Evolutionary conservation across 1,140 invertebrate species (phyloP).

Genomic region (Cotesia typhae): DNA sequence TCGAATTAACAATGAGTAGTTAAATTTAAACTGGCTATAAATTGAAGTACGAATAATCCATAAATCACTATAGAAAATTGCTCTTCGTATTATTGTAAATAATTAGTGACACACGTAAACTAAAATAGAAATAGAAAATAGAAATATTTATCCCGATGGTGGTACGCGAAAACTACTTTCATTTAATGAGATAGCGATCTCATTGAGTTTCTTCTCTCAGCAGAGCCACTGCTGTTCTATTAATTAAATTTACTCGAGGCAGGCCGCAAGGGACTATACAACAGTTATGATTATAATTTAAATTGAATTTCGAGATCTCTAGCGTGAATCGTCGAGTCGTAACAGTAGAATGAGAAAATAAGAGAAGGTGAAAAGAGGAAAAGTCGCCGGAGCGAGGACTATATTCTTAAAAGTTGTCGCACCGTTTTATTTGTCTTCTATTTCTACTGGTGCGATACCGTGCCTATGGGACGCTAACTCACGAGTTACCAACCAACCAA

Average conservation of each 20-base stretch:
- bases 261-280: constrained; percentile 2
- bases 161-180: constrained; percentile 6
- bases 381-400: neutral
- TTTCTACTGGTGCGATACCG: neutral
- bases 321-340: constrained; percentile 23
- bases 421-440: constrained; percentile 15
- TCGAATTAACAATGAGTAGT: no score
- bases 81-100: no score
- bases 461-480: no score
- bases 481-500: no score
- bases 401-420: constrained; percentile 30
- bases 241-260: constrained; percentile 44
- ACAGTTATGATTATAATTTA: constrained; percentile 51
- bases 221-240: constrained; percentile 9
- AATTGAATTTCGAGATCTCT: constrained; percentile 49
- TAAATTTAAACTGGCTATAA: no score
- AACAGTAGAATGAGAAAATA: constrained; percentile 12
- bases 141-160: no score
- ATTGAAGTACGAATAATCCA: no score
- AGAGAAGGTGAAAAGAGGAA: neutral
- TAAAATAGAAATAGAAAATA: no score
- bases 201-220: constrained; percentile 37
- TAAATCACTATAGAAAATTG: no score
- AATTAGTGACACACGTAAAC: no score
- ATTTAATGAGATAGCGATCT: constrained; percentile 39